Conservation (phyloP, 2,888 invertebrate species). For the Phytoseiulus persimilis region DNA sequence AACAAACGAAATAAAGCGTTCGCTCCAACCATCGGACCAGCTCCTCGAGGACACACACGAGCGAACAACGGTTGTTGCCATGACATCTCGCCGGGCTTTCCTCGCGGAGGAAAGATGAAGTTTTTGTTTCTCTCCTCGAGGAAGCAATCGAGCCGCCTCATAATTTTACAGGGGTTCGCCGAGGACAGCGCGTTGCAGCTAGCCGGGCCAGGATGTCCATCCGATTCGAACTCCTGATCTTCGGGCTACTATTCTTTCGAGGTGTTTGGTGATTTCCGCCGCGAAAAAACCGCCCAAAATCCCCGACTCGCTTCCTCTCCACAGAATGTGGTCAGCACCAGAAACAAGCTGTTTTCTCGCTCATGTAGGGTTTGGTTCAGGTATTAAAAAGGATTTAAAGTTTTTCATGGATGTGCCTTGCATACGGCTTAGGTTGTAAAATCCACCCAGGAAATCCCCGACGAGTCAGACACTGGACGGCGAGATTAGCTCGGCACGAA, state of each 20-base stretch:
- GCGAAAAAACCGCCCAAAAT: too few species aligned
- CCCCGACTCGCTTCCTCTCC: not conserved
- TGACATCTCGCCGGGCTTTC: not conserved
- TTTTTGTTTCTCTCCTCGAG: not conserved
- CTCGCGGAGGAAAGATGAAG: not conserved
- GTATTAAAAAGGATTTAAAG: constrained; percentile 39
- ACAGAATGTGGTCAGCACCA: not conserved
- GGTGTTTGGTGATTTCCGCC: too few species aligned
- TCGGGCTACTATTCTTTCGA: not conserved
- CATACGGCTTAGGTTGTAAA: constrained; percentile 38
- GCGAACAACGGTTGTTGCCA: not conserved
- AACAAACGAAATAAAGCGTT: not conserved
- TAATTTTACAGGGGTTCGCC: too few species aligned
- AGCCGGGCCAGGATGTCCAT: too few species aligned
- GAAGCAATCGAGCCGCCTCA: not conserved
- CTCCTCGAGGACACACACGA: not conserved
- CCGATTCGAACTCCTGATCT: too few species aligned
- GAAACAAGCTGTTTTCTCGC: not conserved
- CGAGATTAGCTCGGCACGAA: not conserved
- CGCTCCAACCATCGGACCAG: not conserved
- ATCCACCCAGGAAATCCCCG: constrained; percentile 17
- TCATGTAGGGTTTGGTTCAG: constrained; percentile 7
- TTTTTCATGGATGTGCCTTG: constrained; percentile 19
- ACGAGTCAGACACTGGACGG: not conserved
- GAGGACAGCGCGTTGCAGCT: too few species aligned